phyloP scores from a whole-genome alignment of 2,797 vertebrate species.

The Platalea minor region DNA sequence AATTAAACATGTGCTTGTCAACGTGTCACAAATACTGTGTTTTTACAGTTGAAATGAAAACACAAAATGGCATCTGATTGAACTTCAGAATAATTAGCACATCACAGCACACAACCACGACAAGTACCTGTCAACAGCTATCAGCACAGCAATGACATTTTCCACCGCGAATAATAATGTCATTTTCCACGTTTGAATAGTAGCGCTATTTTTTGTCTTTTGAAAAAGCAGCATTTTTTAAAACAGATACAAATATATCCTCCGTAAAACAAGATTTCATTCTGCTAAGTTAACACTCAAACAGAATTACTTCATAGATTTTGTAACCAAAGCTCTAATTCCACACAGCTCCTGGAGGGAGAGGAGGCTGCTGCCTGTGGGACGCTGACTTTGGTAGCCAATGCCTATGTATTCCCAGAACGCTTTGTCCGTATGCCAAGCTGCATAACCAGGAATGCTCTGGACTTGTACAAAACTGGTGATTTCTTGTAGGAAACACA shows the following conservation, averaged over 20 bases:
- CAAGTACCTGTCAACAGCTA: slow-evolving; percentile 56
- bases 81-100: slow-evolving; percentile 66
- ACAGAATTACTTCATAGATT: background rate
- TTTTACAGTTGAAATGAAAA: slow-evolving; percentile 47
- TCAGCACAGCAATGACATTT: slow-evolving; percentile 40
- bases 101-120: slow-evolving; percentile 13
- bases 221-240: background rate
- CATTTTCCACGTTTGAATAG: background rate
- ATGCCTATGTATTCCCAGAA: background rate
- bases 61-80: slow-evolving; percentile 55
- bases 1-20: slow-evolving; percentile 52
- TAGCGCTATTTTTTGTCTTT: background rate
- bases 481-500: background rate
- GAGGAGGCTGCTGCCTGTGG: background rate
- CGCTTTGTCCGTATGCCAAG: background rate
- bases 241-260: background rate
- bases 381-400: background rate
- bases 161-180: slow-evolving; percentile 29
- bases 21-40: slow-evolving; percentile 22
- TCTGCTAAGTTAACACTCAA: background rate
- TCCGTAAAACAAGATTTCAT: background rate
- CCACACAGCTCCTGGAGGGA: background rate
- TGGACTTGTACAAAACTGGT: background rate
- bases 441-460: background rate
- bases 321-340: background rate